Conservation (phyloP, 2,113 vertebrate species). For the Colaptes auratus region DNA sequence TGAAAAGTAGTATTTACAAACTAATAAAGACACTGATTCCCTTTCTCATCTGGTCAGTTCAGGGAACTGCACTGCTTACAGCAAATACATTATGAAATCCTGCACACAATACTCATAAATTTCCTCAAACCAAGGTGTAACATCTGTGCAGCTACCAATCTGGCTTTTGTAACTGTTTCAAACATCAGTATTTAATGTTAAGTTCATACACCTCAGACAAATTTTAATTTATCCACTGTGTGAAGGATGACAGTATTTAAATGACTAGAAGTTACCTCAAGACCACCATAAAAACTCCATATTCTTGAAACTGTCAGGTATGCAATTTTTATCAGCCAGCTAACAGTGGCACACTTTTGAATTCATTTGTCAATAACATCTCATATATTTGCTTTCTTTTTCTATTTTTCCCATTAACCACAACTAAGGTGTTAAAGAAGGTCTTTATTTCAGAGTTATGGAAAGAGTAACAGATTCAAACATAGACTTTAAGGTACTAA, state of each 20-base stretch:
- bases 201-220: not conserved
- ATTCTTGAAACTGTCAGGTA: not conserved
- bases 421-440: not conserved
- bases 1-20: not conserved
- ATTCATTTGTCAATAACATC: fast-evolving
- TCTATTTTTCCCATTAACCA: not conserved
- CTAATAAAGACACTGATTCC: not conserved
- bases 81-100: not conserved
- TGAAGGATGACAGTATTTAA: not conserved
- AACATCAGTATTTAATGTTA: not conserved
- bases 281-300: not conserved
- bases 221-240: not conserved
- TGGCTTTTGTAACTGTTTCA: not conserved
- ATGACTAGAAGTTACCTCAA: not conserved
- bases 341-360: not conserved
- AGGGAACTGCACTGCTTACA: not conserved
- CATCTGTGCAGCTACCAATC: not conserved
- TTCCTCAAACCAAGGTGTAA: not conserved
- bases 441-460: not conserved
- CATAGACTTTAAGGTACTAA: not conserved
- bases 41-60: not conserved
- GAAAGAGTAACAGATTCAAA: not conserved
- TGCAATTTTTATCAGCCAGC: not conserved
- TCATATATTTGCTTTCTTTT: not conserved
- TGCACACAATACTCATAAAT: not conserved